Evolutionary conservation across 2,113 vertebrate species (phyloP).

Genomic region (Ammospiza nelsoni): DNA sequence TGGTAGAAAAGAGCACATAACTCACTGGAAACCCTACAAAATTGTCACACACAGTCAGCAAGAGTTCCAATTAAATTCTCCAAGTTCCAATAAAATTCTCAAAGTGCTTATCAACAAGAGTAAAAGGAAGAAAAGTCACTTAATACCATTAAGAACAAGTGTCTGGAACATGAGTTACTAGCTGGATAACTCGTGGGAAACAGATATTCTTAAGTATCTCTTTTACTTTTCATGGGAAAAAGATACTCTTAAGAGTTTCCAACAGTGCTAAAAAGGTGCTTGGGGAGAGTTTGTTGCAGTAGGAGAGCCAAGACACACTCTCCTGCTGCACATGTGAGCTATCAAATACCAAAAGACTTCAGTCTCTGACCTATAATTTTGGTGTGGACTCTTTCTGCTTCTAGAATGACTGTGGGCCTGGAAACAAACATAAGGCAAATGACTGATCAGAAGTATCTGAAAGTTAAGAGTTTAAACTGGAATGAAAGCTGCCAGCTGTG

Average conservation of each 20-base stretch:
- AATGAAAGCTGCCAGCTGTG: background rate
- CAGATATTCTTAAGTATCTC: background rate
- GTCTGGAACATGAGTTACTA: background rate
- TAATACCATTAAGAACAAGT: background rate
- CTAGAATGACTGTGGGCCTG: background rate
- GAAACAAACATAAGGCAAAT: background rate
- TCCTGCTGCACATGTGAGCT: background rate
- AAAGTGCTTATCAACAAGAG: background rate
- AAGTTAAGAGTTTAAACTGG: background rate
- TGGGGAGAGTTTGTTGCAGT: background rate
- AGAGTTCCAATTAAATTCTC: background rate
- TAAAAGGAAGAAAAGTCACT: background rate
- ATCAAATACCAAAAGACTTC: background rate
- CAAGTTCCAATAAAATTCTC: background rate
- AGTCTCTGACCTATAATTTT: background rate
- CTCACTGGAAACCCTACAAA: background rate
- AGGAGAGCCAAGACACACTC: background rate
- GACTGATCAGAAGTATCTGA: background rate
- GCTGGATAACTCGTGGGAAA: background rate
- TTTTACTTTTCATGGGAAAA: background rate
- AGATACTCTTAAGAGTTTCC: background rate
- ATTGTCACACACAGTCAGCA: background rate
- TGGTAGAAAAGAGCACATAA: background rate
- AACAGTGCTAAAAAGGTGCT: background rate
- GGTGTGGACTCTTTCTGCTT: background rate